These are phyloP conservation scores for Incurvaria masculella DNA, from an alignment of 2,888 invertebrate species.

Conservation along the genomic window DNA sequence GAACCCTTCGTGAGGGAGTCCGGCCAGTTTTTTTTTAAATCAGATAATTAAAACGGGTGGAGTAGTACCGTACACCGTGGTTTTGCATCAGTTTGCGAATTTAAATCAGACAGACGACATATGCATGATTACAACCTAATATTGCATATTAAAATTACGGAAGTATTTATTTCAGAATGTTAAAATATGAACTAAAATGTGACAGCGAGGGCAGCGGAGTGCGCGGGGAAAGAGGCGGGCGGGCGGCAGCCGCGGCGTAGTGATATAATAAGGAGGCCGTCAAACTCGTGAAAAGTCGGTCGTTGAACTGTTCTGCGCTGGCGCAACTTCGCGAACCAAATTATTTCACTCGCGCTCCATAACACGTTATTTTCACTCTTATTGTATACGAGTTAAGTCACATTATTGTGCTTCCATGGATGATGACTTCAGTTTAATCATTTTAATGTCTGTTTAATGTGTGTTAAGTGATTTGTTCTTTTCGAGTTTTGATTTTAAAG, in stretches of 20 bases:
- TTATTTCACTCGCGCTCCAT: background rate
- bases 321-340: constrained; percentile 21
- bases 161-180: no score
- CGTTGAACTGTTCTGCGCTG: constrained; percentile 46
- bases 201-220: constrained; percentile 29
- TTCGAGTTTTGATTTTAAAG: background rate
- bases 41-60: no score
- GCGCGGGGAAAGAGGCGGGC: constrained; percentile 59
- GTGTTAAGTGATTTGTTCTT: background rate
- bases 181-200: constrained; percentile 39
- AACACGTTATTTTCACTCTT: background rate
- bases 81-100: no score
- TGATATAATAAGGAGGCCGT: constrained; percentile 56
- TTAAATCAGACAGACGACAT: no score
- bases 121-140: no score
- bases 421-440: no score
- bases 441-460: background rate
- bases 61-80: no score
- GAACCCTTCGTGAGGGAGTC: no score
- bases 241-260: constrained; percentile 35
- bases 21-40: no score
- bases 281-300: constrained; percentile 58
- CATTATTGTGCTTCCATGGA: background rate
- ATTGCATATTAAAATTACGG: no score
- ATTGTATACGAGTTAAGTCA: background rate